These are phyloP conservation scores for Eledona agricola DNA, from an alignment of 2,888 invertebrate species.

Conservation along the genomic window DNA sequence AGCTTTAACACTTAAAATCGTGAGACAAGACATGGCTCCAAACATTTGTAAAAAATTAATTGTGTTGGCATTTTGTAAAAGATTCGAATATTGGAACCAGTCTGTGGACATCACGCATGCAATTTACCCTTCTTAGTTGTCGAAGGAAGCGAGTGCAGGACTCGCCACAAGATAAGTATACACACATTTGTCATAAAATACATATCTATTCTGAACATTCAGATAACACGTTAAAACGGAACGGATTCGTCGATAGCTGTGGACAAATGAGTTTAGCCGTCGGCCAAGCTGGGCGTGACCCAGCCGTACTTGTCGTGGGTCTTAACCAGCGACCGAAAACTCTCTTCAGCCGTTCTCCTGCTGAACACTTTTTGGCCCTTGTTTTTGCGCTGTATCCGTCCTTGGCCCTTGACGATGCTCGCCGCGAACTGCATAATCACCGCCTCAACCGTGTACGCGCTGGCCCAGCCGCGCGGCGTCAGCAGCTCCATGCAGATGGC, in stretches of 20 bases:
- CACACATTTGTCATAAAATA: constrained; percentile 35
- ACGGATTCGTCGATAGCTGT: constrained; percentile 34
- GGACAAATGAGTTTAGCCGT: constrained; percentile 70
- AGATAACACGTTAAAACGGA: constrained; percentile 40
- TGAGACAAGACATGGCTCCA: not conserved
- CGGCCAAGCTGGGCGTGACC: constrained; percentile 87
- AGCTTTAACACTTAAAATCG: not conserved
- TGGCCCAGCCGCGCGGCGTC: constrained; percentile 88
- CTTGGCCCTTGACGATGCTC: constrained; percentile 88
- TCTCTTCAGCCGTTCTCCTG: constrained; percentile 84
- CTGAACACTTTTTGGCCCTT: constrained; percentile 83
- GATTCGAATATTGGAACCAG: too few species aligned
- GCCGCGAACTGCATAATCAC: constrained; percentile 91
- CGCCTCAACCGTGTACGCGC: constrained; percentile 87
- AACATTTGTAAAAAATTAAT: too few species aligned
- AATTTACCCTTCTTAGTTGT: too few species aligned
- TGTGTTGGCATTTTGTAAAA: too few species aligned
- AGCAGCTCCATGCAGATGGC: constrained; percentile 90
- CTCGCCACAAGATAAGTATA: constrained; percentile 9
- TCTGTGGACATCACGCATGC: too few species aligned
- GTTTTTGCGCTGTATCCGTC: constrained; percentile 80
- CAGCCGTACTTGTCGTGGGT: constrained; percentile 92
- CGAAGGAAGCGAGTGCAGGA: constrained; percentile 2
- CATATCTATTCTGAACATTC: constrained; percentile 39
- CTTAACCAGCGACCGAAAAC: constrained; percentile 86